Evolutionary conservation across 2,797 vertebrate genomes (phyloP), one percentile per base, ranked within the genome.

Genomic region (Poecilia picta): DNA sequence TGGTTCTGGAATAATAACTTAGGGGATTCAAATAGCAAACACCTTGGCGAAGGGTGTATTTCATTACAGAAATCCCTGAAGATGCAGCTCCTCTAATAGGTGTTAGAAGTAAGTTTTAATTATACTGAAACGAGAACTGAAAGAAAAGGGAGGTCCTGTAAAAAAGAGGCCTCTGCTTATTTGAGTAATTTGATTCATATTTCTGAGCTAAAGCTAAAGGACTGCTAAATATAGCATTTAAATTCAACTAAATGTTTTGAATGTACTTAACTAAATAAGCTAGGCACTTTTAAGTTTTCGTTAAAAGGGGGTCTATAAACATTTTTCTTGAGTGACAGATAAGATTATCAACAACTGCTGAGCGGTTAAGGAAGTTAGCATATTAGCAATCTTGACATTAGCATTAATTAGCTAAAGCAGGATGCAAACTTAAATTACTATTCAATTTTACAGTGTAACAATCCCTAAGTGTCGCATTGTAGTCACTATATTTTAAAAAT

Each of bases 1-100:
- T 57, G 1, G 6, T 12, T 57, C 57, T 25, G 64, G 25, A 76
- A 36, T 1, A 6, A 43, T 89, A 85, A 92, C 88, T 88, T 75
- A 84, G 88, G 71, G 71, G 43, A 83, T 68, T 79, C 46, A 10
- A 36, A 7, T 6, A 2, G 76, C 51, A 70, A 88, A 81, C 62
- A 41, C 72, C 74, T 55, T 1, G 0, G 36, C 64, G 47, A 70
- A 73, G 81, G 78, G 83, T 84, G 75, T 75, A 81, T 86, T 88
- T 85, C 6, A 10, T 62, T 74, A 11, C 13, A 23, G 41, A 70
- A 81, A 49, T 86, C 81, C 83, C 88, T 16, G 1, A 72, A 77
- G 81, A 83, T 46, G 71, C 62, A 53, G 47, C 46, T 55, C 43
- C 33, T 64, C 18, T 53, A 75, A 78, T 68, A 46, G 71, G 72